Percentiles rank a stretch among this genome's conserved stretches.
Conservation (phyloP, 2,888 invertebrate genomes). For the Drosophila affinis region DNA sequence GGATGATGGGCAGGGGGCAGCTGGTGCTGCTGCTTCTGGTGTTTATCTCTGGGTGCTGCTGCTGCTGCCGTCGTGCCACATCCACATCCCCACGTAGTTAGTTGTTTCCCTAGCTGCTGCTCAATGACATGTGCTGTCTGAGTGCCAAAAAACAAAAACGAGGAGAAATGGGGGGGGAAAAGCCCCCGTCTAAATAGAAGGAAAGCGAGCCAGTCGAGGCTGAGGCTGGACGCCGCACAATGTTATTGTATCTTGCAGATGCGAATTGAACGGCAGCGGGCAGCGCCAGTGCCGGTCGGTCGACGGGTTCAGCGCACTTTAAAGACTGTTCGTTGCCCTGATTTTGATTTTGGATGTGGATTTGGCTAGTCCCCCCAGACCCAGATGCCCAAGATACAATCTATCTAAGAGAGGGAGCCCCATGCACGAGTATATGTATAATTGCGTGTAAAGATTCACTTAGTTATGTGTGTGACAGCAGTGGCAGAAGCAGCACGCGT, state of each 20-base stretch:
- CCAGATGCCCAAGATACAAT: constrained; percentile 34
- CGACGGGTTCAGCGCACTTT: constrained; percentile 73
- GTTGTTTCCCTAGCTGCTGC: constrained; percentile 67
- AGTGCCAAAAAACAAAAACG: constrained; percentile 58
- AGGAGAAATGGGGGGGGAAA: background rate
- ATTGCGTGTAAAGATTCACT: constrained; percentile 72
- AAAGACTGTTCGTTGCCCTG: constrained; percentile 62
- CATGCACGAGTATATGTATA: constrained; percentile 47
- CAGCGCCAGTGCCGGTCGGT: constrained; percentile 22
- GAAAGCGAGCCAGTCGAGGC: constrained; percentile 7
- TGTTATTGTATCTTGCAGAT: constrained; percentile 64
- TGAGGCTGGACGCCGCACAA: constrained; percentile 56
- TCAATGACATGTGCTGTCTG: constrained; percentile 70
- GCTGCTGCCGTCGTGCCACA: constrained; percentile 20
- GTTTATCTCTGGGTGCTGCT: constrained; percentile 50
- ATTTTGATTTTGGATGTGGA: constrained; percentile 37
- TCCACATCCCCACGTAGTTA: constrained; percentile 49
- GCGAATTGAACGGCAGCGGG: constrained; percentile 41
- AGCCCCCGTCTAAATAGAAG: background rate
- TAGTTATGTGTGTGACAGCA: constrained; percentile 47
- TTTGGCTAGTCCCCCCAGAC: constrained; percentile 2
- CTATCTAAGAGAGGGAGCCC: constrained; percentile 23
- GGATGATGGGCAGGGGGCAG: background rate
- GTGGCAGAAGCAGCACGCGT: constrained; percentile 47
- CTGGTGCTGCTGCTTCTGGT: constrained; percentile 23